These are phyloP conservation scores for Leptopilina clavipes DNA, from an alignment of 1,140 invertebrate species.

Conservation along the genomic window DNA sequence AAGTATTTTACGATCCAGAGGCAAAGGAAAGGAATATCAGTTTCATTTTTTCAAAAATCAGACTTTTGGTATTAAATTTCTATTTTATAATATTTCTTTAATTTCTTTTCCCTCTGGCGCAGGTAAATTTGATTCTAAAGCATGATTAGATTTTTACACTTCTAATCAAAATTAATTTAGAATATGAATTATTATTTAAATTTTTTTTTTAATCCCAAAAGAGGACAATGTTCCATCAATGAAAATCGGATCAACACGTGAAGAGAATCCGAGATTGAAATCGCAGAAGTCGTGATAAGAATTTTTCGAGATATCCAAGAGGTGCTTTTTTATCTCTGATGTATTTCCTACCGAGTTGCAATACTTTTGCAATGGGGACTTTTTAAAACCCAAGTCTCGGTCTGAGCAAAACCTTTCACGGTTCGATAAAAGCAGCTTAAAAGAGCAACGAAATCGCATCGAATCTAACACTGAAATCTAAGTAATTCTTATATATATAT, in stretches of 20 bases:
- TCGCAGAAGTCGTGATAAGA: constrained; percentile 29
- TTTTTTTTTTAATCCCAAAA: background rate
- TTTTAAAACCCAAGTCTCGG: constrained; percentile 7
- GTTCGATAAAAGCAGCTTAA: constrained; percentile 30
- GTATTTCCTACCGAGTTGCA: constrained; percentile 16
- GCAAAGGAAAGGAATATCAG: too few species aligned
- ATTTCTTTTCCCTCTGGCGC: too few species aligned
- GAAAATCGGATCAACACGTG: constrained; percentile 27
- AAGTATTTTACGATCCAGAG: too few species aligned
- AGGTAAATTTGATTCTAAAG: too few species aligned
- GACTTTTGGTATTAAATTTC: too few species aligned
- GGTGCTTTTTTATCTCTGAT: background rate
- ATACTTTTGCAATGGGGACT: constrained; percentile 22
- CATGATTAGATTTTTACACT: too few species aligned
- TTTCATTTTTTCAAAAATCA: too few species aligned
- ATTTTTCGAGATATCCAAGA: background rate
- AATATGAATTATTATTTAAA: background rate
- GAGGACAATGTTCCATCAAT: background rate
- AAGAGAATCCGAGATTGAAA: constrained; percentile 24
- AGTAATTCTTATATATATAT: constrained; percentile 4
- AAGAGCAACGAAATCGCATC: constrained; percentile 29
- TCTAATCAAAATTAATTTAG: background rate
- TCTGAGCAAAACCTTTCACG: constrained; percentile 11
- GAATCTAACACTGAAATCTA: constrained; percentile 7
- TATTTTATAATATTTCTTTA: too few species aligned